phyloP scores from a whole-genome alignment of 35 echinoderm and acorn worm species.

The Apostichopus parvimensis region DNA sequence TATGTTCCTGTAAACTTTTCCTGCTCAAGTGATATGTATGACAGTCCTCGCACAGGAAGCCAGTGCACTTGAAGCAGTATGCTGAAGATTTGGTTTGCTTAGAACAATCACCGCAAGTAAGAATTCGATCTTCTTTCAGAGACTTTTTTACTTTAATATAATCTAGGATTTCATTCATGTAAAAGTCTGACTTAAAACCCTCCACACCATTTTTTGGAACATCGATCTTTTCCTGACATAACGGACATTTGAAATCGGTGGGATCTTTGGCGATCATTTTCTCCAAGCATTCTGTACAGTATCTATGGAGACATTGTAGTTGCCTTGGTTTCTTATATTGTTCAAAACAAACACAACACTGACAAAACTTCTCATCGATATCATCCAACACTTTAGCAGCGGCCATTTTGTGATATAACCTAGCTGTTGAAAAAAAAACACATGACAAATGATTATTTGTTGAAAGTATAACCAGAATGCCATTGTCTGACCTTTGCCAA shows the following conservation, averaged over 20 bases:
- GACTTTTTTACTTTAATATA: too few relatives aligned
- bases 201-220: not conserved
- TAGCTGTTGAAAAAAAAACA: too few relatives aligned
- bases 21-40: not conserved
- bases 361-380: conserved; percentile 2
- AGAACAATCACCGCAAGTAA: not conserved
- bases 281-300: not conserved
- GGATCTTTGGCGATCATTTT: not conserved
- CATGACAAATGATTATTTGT: too few relatives aligned
- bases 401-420: too few relatives aligned
- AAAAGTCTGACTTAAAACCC: conserved; percentile 1
- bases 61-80: not conserved
- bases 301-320: not conserved
- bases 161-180: not conserved
- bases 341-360: not conserved
- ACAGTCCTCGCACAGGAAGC: not conserved
- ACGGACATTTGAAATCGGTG: not conserved
- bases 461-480: too few relatives aligned
- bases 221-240: not conserved
- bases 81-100: not conserved
- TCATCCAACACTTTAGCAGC: not conserved
- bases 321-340: not conserved
- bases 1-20: not conserved
- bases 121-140: not conserved
- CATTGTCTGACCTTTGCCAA: too few relatives aligned